Percentiles rank a stretch among this genome's conserved stretches.
Conservation (phyloP, 1,140 invertebrate genomes). For the Dinoponera quadriceps region DNA sequence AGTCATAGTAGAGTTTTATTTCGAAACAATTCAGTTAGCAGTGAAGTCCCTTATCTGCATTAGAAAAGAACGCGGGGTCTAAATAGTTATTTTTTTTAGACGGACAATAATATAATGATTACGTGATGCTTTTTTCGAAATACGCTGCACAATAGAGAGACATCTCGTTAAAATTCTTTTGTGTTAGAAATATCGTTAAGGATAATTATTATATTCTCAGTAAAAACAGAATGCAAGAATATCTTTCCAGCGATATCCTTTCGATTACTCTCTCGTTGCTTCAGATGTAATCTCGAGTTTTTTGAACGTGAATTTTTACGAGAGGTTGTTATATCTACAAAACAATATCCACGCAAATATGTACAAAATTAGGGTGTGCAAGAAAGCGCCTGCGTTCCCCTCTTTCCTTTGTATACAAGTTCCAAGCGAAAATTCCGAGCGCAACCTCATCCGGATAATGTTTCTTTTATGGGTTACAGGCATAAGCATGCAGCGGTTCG, state of each 20-base stretch:
- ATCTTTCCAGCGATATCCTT: not conserved
- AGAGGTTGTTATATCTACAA: not conserved
- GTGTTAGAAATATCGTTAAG: too few species aligned
- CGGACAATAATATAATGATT: too few species aligned
- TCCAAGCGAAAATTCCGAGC: slow-evolving; percentile 29
- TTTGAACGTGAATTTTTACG: not conserved
- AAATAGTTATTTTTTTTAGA: too few species aligned
- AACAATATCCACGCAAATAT: slow-evolving; percentile 14
- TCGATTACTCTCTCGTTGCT: not conserved
- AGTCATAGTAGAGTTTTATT: not conserved
- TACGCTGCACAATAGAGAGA: too few species aligned
- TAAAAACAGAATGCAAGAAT: too few species aligned
- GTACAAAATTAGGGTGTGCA: slow-evolving; percentile 4
- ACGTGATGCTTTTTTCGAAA: too few species aligned
- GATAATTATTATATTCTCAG: too few species aligned
- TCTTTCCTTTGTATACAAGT: not conserved
- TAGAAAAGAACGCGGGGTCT: not conserved
- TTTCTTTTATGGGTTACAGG: slow-evolving; percentile 37
- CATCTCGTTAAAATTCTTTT: too few species aligned
- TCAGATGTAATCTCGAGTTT: not conserved
- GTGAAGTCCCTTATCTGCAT: not conserved
- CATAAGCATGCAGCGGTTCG: slow-evolving; percentile 13
- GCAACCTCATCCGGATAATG: slow-evolving; percentile 46
- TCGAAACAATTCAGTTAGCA: not conserved
- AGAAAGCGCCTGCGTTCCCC: not conserved